These are phyloP conservation scores for Oxyruncus cristatus DNA, from an alignment of 2,113 vertebrate species.

Conservation along the genomic window DNA sequence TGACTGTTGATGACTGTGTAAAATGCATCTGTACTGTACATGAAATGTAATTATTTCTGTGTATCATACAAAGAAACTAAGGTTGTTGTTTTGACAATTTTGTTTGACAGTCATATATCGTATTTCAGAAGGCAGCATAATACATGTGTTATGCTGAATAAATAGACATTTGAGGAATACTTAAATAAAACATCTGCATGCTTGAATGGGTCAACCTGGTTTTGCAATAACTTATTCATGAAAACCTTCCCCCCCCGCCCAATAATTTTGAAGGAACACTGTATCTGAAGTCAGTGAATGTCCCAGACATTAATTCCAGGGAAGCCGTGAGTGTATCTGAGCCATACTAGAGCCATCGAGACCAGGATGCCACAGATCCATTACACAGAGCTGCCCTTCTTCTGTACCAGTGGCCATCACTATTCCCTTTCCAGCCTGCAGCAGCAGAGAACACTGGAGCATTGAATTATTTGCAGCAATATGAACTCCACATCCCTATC, in stretches of 20 bases:
- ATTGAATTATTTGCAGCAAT: not conserved
- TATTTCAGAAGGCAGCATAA: conserved; percentile 80
- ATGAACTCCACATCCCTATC: not conserved
- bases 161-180: conserved; percentile 80
- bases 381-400: not conserved
- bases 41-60: conserved; percentile 86
- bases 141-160: conserved; percentile 76
- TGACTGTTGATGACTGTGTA: conserved; percentile 81
- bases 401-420: not conserved
- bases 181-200: conserved; percentile 87
- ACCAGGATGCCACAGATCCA: not conserved
- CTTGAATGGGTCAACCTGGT: conserved; percentile 73
- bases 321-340: not conserved
- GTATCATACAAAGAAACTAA: conserved; percentile 81
- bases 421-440: not conserved
- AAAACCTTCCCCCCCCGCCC: not conserved
- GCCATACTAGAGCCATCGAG: not conserved
- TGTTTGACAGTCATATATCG: conserved; percentile 75
- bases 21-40: conserved; percentile 89
- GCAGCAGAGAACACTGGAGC: not conserved
- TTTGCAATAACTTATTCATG: conserved; percentile 64
- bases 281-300: not conserved
- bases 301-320: not conserved
- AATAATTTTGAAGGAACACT: not conserved
- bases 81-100: conserved; percentile 82